These are phyloP conservation scores for Numida meleagris DNA, from an alignment of 2,113 vertebrate species.

Conservation along the genomic window DNA sequence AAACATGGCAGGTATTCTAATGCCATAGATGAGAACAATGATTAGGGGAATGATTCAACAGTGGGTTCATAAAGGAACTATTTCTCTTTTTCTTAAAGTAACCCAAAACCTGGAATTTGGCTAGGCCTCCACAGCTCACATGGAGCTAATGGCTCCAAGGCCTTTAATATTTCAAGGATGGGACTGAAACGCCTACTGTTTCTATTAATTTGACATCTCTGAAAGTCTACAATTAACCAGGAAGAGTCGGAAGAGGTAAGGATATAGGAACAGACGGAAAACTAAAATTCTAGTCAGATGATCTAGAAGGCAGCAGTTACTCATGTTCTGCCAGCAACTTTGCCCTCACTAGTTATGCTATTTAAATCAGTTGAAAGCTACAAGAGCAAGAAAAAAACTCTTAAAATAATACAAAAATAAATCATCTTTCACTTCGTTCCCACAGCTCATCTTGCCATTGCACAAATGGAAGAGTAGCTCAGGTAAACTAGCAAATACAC, in stretches of 20 bases:
- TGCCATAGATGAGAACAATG: not conserved
- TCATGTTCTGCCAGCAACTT: not conserved
- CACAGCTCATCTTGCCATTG: not conserved
- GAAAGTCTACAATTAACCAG: not conserved
- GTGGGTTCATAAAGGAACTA: not conserved
- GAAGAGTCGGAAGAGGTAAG: not conserved
- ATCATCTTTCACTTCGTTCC: not conserved
- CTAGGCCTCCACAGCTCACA: not conserved
- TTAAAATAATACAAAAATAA: not conserved
- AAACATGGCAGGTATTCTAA: not conserved
- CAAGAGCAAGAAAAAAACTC: not conserved
- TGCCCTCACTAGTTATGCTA: not conserved
- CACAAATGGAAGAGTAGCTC: not conserved
- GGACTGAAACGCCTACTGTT: not conserved
- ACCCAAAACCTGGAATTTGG: not conserved
- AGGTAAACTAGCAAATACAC: not conserved
- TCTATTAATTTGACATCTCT: not conserved
- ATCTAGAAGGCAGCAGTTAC: not conserved
- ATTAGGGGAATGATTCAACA: not conserved
- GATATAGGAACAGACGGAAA: not conserved
- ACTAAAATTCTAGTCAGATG: not conserved
- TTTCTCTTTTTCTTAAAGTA: constrained; percentile 13
- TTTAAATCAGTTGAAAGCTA: not conserved
- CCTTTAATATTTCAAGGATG: not conserved
- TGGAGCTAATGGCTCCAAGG: not conserved